Base-by-base conservation (phyloP, 2,113 vertebrate genomes). In the Vulpes vulpes region DNA sequence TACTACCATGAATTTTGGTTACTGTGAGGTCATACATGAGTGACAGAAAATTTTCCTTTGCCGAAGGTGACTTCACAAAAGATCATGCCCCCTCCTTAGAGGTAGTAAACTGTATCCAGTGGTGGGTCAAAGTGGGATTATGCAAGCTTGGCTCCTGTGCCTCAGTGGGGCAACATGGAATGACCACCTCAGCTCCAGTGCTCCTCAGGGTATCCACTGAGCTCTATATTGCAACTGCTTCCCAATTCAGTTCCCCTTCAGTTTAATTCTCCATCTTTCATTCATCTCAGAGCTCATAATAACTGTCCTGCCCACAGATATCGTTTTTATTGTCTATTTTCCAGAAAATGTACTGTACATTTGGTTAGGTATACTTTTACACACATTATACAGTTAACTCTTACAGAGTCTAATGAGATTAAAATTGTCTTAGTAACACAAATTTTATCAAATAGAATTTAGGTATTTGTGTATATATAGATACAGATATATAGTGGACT, bases 391-490 rank as follows among this genome's bases (percentile, higher is more conserved):
- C 20, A 65, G 19, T 53, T 35, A 43, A 62, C 62, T 64, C 10
- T 74, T 51, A 57, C 3, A 65, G 7, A 55, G 12, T 82, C 16
- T 62, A 81, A 73, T 20, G 3, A 89, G 25, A 7, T 49, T 76
- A 74, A 60, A 89, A n/a, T n/a, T 17, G 2, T 74, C 43, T n/a
- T 30, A 78, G 10, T 67, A 53, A 86, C 32, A 60, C 19, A 69
- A 60, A 32, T 69, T 91, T 69, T 80, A 30, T 62, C 71, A 91
- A 69, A 64, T 64, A 20, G n/a, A 94, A 88, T 73, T 87, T 81
- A 10, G 25, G 0, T 60, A 80, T 55, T 51, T 80, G 69, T 25
- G 5, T 43, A 65, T 59, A n/a, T 3, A n/a, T 32, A 69, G 38
- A 17, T 53, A 60, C 0, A 35, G 2, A 59, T 25, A 67, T 67